Base-by-base conservation (phyloP, 2,888 invertebrate species). In the Podabrus alpinus region DNA sequence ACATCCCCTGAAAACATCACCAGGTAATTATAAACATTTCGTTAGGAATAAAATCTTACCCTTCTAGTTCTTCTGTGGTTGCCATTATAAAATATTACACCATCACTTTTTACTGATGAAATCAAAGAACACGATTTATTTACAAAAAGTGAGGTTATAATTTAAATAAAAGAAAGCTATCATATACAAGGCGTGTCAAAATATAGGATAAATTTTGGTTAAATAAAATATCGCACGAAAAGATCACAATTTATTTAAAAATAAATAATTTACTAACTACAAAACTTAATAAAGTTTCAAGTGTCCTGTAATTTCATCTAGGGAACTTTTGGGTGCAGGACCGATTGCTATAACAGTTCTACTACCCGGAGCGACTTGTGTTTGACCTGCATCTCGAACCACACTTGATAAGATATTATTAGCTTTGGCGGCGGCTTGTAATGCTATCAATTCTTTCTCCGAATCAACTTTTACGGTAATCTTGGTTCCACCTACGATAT, bases 301-400 rank as follows among this genome's bases (percentile, higher is more conserved):
- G 87, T 97, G 94, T 69, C 97, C 95, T 16, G 97, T 96, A 59
- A 97, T 92, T 89, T 91, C 88, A 86, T 97, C 94, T 80, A 98
- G 90, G 64, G 93, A 85, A 81, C 90, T 89, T 80, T 91, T 92
- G 60, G 94, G 92, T 3, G 95, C 97, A 67, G 98, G 98, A n/a
- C 98, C 98, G 71, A 98, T 90, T 1, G 96, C 97, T 72, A 97
- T 89, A 1, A 98, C 97, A 73, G 98, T 98, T 83, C 92, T 91
- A 10, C 96, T 94, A 79, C 97, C 97, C 0, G 94, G 91, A 66
- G 94, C 93, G 78, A 98, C 94, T 88, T 98, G 97, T 7, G 98
- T 98, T 80, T 95, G 92, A 1, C 98, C 98, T 4, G 98, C 98
- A 88, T 98, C 98, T 78, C 92, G 89, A 76, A 98, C 93, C 24